Percentiles rank a stretch among this genome's conserved stretches.
phyloP scores from a whole-genome alignment of 2,888 invertebrate species.

The Melanostoma mellinum region DNA sequence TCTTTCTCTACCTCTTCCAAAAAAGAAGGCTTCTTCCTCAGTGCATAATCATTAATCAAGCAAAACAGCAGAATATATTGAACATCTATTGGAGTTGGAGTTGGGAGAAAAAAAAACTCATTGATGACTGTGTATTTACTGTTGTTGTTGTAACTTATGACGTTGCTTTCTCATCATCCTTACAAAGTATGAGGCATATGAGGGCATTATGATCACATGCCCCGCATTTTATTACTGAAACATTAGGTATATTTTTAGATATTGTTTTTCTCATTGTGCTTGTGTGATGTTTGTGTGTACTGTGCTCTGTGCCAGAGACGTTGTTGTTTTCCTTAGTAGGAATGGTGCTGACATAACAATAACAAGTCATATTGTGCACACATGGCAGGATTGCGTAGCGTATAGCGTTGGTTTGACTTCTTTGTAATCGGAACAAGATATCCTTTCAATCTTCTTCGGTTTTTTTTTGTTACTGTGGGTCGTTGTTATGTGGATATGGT shows the following conservation, averaged over 20 bases:
- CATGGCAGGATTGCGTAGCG: conserved; percentile 56
- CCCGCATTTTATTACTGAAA: conserved; percentile 42
- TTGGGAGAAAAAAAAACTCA: too few relatives aligned
- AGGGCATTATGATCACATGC: conserved; percentile 24
- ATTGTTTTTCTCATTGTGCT: conserved; percentile 4
- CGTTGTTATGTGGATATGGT: too few relatives aligned
- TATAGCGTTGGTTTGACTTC: conserved; percentile 30
- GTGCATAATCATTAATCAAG: too few relatives aligned
- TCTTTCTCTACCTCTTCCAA: conserved; percentile 3
- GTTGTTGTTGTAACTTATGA: too few relatives aligned
- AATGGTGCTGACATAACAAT: conserved; percentile 66
- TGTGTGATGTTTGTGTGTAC: not conserved
- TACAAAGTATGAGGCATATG: too few relatives aligned
- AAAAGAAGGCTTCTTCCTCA: not conserved
- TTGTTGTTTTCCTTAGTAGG: not conserved
- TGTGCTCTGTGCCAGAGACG: too few relatives aligned
- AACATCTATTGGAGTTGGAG: too few relatives aligned
- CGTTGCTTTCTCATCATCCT: too few relatives aligned
- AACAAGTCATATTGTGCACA: conserved; percentile 70
- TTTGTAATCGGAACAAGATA: conserved; percentile 45
- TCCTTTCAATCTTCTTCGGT: conserved; percentile 34
- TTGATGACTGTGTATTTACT: too few relatives aligned
- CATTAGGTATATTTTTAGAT: conserved; percentile 53
- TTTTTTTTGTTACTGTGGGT: conserved; percentile 1
- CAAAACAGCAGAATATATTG: too few relatives aligned